Base-by-base conservation (phyloP, 2,888 invertebrate genomes). In the Cephus rjabovi region DNA sequence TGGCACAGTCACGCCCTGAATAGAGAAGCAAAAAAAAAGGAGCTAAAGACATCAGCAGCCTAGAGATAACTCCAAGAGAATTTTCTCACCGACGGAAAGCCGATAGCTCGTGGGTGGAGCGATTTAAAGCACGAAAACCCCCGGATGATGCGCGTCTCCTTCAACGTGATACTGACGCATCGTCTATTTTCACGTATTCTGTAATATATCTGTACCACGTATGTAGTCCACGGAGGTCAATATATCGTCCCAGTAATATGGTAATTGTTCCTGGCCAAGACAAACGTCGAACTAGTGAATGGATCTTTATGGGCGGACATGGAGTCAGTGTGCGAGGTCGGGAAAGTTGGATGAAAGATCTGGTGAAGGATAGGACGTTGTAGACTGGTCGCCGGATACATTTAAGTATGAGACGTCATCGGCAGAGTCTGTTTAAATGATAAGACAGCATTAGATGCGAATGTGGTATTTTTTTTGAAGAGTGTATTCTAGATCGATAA, bases 141-240 rank as follows among this genome's bases (percentile, higher is more conserved):
- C 74, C 74, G 15, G 74, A 35, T 23, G 37, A 35, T 35, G 30
- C 74, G 74, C 3, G 74, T 74, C 12, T 23, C 30, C 37, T 34
- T 30, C 69, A 75, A 73, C 79, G 80, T 83, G 83, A 84, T 74
- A 81, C 80, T 84, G 84, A 86, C 84, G 85, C 82, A 84, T 77
- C 76, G 79, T 83, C 81, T 87, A 86, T 86, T 87, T 86, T 82
- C 85, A 87, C 79, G 79, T 86, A 82, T 83, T 85, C 83, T 79
- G 83, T 85, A 84, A 86, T 86, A 86, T 86, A 86, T 84, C 81
- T 82, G 80, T 81, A 80, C 80, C 81, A 73, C 80, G 79, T 79
- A 81, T 82, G 81, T 81, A 81, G 76, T 79, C 69, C 70, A 70
- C 74, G 79, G 80, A 76, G 86, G 85, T 87, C 83, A 86, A 87